A percentile compares a stretch with the other conserved stretches of the same genome.
Evolutionary conservation across 2,888 invertebrate species (phyloP).

Genomic region (Eurois occulta): DNA sequence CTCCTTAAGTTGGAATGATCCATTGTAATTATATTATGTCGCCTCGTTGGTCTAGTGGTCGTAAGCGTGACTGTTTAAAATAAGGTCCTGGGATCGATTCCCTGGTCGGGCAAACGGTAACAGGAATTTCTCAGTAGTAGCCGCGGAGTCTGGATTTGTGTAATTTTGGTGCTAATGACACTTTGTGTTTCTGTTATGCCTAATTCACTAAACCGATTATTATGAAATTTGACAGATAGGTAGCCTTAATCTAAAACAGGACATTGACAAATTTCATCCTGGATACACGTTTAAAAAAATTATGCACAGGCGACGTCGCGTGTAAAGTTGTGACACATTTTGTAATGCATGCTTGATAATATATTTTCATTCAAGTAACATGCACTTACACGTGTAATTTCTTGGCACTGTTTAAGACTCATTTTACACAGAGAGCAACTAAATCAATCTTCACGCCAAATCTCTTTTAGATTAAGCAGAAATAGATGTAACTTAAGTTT

Average conservation of each 20-base stretch:
- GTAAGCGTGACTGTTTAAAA: too few species aligned
- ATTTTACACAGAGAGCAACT: constrained; percentile 48
- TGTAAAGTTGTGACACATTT: neutral
- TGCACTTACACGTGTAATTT: constrained; percentile 40
- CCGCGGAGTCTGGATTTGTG: too few species aligned
- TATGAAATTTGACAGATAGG: neutral
- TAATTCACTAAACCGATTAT: neutral
- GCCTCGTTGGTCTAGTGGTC: too few species aligned
- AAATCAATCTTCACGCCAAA: constrained; percentile 58
- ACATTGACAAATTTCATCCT: neutral
- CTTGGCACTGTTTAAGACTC: constrained; percentile 53
- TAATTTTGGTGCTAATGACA: neutral
- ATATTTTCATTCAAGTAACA: neutral
- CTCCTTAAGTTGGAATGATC: neutral
- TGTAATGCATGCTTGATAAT: neutral
- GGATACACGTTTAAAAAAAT: neutral
- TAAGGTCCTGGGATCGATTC: too few species aligned
- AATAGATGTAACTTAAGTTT: constrained; percentile 26
- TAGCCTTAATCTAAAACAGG: neutral
- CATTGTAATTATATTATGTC: too few species aligned
- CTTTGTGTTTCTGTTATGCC: neutral
- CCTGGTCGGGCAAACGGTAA: too few species aligned
- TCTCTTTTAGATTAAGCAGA: constrained; percentile 55
- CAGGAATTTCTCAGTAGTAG: too few species aligned
- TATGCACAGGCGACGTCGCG: neutral